Percentiles rank a stretch among this genome's conserved stretches.
Evolutionary conservation across 23 tunicate species (phyloP).

Genomic region (Trididemnum nubilum): DNA sequence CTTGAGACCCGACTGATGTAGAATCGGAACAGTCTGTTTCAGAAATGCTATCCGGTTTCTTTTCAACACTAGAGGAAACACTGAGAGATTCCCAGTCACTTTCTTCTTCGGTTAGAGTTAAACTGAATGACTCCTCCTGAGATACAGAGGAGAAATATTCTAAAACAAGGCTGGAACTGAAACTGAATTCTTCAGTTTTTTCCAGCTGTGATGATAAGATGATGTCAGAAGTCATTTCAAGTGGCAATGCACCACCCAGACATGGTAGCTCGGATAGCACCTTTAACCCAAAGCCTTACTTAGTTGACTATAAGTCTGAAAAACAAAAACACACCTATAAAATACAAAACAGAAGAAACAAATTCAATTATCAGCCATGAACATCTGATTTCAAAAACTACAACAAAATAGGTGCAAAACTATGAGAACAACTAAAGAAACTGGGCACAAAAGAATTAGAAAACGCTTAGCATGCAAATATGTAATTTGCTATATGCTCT

Average conservation of each 20-base stretch:
- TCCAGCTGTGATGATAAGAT: conserved; percentile 16
- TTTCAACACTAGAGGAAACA: neutral
- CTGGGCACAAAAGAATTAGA: too few species aligned
- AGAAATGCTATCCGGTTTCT: too few species aligned
- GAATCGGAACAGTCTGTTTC: neutral
- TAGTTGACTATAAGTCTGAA: too few species aligned
- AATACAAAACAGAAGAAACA: too few species aligned
- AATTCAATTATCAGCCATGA: too few species aligned
- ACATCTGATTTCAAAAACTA: too few species aligned
- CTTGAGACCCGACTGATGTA: neutral
- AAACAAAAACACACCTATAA: too few species aligned
- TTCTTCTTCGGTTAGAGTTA: conserved; percentile 12
- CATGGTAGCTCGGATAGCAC: too few species aligned
- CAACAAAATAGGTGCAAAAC: too few species aligned
- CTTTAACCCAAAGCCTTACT: too few species aligned
- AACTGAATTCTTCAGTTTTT: neutral
- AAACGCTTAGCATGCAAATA: neutral
- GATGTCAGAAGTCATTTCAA: conserved; percentile 17
- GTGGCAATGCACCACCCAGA: too few species aligned
- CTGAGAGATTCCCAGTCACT: conserved; percentile 28
- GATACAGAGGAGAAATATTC: neutral
- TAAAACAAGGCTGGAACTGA: neutral
- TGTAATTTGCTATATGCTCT: neutral
- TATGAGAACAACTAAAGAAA: too few species aligned
- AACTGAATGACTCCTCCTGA: neutral